Percentiles rank a stretch among this genome's conserved stretches.
Evolutionary conservation across 2,888 invertebrate genomes (phyloP).

Genomic region (Torymus tubicola): DNA sequence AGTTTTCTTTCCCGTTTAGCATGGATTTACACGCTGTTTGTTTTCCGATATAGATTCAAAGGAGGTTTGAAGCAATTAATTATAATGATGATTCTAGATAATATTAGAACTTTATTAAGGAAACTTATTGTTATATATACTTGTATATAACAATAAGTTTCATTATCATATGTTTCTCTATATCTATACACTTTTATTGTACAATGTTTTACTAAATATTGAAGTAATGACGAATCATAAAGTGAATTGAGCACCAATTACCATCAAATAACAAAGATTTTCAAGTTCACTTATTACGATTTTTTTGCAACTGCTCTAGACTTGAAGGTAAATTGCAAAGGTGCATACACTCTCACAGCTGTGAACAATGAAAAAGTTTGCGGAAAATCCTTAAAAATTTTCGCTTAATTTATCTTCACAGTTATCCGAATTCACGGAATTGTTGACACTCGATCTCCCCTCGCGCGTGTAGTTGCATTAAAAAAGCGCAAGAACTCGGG

Average conservation of each 20-base stretch:
- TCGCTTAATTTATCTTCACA: constrained; percentile 48
- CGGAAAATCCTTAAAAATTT: constrained; percentile 15
- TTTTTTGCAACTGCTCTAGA: neutral
- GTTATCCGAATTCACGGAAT: constrained; percentile 54
- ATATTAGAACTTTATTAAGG: too few relatives aligned
- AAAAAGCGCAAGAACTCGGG: constrained; percentile 42
- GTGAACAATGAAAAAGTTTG: neutral
- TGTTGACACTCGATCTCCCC: constrained; percentile 47
- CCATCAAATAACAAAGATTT: too few relatives aligned
- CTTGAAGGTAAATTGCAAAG: neutral
- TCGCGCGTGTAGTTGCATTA: neutral
- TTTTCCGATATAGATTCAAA: neutral
- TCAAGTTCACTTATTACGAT: too few relatives aligned
- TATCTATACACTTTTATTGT: too few relatives aligned
- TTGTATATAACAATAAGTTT: too few relatives aligned
- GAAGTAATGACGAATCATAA: too few relatives aligned
- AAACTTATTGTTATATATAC: too few relatives aligned
- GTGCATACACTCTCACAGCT: neutral
- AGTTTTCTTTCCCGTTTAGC: neutral
- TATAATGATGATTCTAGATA: too few relatives aligned
- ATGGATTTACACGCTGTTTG: neutral
- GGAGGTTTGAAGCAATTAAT: neutral
- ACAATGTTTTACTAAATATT: too few relatives aligned
- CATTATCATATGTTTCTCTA: too few relatives aligned
- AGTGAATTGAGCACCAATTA: too few relatives aligned